Conservation (phyloP, 2,888 invertebrate species). For the Andricus curvator region DNA sequence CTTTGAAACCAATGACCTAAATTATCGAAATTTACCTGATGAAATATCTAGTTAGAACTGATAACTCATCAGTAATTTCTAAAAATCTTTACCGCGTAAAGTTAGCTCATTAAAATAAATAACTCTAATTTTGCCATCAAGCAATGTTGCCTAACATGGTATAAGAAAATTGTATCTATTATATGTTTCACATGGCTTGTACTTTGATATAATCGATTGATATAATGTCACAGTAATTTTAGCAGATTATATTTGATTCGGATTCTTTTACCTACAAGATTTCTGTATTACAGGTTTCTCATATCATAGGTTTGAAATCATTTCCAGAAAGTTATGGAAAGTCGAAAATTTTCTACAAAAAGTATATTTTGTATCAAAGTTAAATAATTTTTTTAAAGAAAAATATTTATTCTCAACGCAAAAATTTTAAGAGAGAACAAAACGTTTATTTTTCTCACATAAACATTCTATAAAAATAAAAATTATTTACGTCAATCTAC, state of each 20-base stretch:
- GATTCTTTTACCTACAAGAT: background rate
- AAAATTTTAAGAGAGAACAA: background rate
- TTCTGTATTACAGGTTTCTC: background rate
- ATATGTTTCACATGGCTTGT: slow-evolving; percentile 1
- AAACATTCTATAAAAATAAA: background rate
- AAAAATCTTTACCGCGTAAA: slow-evolving; percentile 1
- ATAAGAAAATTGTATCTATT: slow-evolving; percentile 24
- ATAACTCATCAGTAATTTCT: background rate
- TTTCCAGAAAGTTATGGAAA: background rate
- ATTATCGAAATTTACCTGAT: background rate
- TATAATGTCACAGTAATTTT: slow-evolving; percentile 24
- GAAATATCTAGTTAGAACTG: background rate
- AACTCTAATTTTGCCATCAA: background rate
- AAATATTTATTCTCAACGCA: background rate
- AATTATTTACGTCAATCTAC: background rate
- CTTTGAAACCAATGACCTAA: no score
- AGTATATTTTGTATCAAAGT: background rate
- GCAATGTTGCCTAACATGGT: slow-evolving; percentile 11
- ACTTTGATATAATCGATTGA: slow-evolving; percentile 28
- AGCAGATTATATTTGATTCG: background rate
- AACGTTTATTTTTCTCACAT: background rate
- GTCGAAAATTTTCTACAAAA: background rate
- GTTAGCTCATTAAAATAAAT: background rate
- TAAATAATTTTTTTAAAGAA: background rate
- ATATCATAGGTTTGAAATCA: background rate